Percentiles rank a stretch among this genome's conserved stretches.
phyloP scores from a whole-genome alignment of 2,888 invertebrate species.

The Plebejus anna region DNA sequence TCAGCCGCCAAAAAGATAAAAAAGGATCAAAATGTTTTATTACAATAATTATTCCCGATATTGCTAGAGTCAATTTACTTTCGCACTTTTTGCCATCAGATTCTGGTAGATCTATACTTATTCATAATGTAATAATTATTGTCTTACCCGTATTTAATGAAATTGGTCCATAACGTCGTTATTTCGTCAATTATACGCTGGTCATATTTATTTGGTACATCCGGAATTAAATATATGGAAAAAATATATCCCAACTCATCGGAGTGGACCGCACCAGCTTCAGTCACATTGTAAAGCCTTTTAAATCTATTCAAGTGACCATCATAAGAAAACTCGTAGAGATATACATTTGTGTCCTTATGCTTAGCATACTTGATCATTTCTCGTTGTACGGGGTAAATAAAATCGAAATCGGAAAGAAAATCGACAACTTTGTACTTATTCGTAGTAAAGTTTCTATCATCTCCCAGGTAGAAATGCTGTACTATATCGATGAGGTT shows the following conservation, averaged over 20 bases:
- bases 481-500: constrained; percentile 32
- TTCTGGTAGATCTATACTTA: no score
- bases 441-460: constrained; percentile 29
- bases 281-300: constrained; percentile 34
- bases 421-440: constrained; percentile 45
- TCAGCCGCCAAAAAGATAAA: no score
- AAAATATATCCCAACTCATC: constrained; percentile 52
- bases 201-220: constrained; percentile 37
- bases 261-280: constrained; percentile 44
- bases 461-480: constrained; percentile 36
- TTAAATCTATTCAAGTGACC: constrained; percentile 43
- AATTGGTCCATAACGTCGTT: constrained; percentile 37
- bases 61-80: no score
- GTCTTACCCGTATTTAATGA: constrained; percentile 18
- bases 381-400: constrained; percentile 47
- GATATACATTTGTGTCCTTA: constrained; percentile 42
- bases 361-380: constrained; percentile 41
- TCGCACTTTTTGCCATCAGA: no score
- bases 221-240: constrained; percentile 36
- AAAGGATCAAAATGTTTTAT: no score
- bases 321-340: constrained; percentile 46
- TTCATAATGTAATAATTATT: no score
- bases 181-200: constrained; percentile 45
- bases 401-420: constrained; percentile 50
- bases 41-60: no score